Conservation (phyloP, 2,888 invertebrate species). For the Apotomis capreana region DNA sequence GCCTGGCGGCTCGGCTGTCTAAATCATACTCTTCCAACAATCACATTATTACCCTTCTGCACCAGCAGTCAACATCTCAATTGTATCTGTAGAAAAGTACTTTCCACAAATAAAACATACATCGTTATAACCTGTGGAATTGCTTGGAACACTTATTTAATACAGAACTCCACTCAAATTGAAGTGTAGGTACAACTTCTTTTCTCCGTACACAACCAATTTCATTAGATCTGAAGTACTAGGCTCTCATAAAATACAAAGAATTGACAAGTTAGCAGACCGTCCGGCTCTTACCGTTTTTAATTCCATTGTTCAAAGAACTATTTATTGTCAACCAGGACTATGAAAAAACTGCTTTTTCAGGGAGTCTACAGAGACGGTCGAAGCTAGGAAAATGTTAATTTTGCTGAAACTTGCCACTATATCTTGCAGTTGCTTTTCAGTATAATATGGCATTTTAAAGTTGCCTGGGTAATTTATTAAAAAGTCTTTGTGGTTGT, state of each 20-base stretch:
- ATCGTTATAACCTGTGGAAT: no score
- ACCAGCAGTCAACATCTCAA: no score
- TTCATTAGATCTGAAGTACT: slow-evolving; percentile 33
- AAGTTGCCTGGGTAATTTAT: neutral
- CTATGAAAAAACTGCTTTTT: slow-evolving; percentile 18
- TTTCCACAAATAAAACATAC: no score
- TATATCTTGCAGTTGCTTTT: neutral
- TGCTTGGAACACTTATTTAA: neutral
- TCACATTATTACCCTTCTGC: no score
- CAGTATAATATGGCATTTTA: neutral
- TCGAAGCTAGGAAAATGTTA: slow-evolving; percentile 7
- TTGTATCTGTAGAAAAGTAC: no score
- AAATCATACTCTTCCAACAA: no score
- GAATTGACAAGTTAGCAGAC: slow-evolving; percentile 35
- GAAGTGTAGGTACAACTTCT: slow-evolving; percentile 16
- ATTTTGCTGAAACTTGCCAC: slow-evolving; percentile 4
- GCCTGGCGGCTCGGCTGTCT: no score
- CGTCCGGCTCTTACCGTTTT: slow-evolving; percentile 14
- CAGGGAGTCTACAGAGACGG: neutral
- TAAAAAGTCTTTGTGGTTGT: neutral
- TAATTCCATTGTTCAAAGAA: slow-evolving; percentile 34
- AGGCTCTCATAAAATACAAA: slow-evolving; percentile 30
- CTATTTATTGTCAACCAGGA: slow-evolving; percentile 21
- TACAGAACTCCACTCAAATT: neutral
- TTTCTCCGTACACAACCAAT: slow-evolving; percentile 28